These are phyloP conservation scores for Sebastes umbrosus DNA, from an alignment of 2,797 vertebrate genomes.

Conservation along the genomic window DNA sequence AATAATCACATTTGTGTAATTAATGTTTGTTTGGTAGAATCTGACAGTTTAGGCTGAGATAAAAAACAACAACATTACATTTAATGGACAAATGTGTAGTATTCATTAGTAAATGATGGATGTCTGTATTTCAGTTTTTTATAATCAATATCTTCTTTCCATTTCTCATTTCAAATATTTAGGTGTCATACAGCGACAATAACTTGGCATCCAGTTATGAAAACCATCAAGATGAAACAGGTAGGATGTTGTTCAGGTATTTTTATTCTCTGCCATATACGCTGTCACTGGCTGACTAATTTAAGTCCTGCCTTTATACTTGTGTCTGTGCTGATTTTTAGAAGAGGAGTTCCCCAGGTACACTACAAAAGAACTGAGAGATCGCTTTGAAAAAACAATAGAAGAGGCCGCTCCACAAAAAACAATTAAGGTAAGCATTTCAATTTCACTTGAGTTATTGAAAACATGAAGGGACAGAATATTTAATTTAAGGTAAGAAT, in stretches of 20 bases:
- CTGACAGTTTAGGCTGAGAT: neutral
- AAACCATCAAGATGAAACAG: constrained; percentile 80
- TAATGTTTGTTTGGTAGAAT: neutral
- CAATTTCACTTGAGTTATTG: neutral
- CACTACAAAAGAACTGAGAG: constrained; percentile 91
- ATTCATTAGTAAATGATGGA: neutral
- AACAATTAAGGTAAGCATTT: constrained; percentile 86
- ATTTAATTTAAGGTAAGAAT: neutral
- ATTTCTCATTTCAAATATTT: neutral
- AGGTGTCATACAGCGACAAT: constrained; percentile 71
- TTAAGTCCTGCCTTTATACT: neutral
- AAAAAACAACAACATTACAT: neutral
- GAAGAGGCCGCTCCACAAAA: constrained; percentile 86
- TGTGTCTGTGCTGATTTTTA: constrained; percentile 41
- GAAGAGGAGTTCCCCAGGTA: constrained; percentile 89
- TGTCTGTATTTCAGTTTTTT: neutral
- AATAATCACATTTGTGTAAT: constrained; percentile 31
- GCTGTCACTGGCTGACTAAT: neutral
- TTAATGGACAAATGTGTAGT: neutral
- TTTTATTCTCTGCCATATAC: neutral
- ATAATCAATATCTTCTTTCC: constrained; percentile 3
- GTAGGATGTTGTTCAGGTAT: constrained; percentile 36
- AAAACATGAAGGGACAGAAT: neutral
- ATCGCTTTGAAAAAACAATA: constrained; percentile 92
- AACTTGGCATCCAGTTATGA: constrained; percentile 69